Evolutionary conservation across 30 jellyfish, hydroid and myxozoan species (phyloP), one percentile per base, ranked within the genome.

Genomic region (Hydra vulgaris): DNA sequence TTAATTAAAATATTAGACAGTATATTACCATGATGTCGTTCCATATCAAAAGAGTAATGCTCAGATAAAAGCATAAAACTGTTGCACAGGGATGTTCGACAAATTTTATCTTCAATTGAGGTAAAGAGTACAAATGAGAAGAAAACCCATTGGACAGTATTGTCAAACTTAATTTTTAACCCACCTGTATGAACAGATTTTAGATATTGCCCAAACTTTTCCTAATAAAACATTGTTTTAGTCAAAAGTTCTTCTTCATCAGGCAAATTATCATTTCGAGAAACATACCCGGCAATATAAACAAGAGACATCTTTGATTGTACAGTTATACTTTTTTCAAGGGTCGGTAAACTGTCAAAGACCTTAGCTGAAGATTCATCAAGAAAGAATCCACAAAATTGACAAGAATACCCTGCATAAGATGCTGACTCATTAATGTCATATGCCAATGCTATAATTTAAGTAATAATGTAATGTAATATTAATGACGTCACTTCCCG

Each of bases 121-220:
- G 7, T 73, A 26, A 23, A 73, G 8, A 21, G 81, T 21, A 73
- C 67, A 73, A 21, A 21, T 21, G 25, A 26, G 54, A 73, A 27
- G 81, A 73, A 73, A 73, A 26, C 18, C 72, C 81, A 73, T 73
- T 73, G 53, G 17, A 23, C 54, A 23, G 81, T 73, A 26, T 73
- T 73, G 66, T 73, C 81, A 21, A 26, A 21, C 5, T 74, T 74
- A 73, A 21, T 26, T 73, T 73, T 73, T 26, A 73, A 26, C 54
- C 81, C 81, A 73, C 81, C 53, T 73, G 74, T 73, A 26, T 73
- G 7, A 12, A 73, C 54, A 3, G 8, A 23, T 8, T 73, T 26
- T 73, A 26, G 54, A 73, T 21, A 73, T 73, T 73, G 72, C 4
- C 81, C 81, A 26, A 21, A 73, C 66, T 73, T 73, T 73, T 73